A percentile compares a stretch with the other conserved stretches of the same genome.
Evolutionary conservation across 1,140 invertebrate species (phyloP).

Genomic region (Anastrepha obliqua): DNA sequence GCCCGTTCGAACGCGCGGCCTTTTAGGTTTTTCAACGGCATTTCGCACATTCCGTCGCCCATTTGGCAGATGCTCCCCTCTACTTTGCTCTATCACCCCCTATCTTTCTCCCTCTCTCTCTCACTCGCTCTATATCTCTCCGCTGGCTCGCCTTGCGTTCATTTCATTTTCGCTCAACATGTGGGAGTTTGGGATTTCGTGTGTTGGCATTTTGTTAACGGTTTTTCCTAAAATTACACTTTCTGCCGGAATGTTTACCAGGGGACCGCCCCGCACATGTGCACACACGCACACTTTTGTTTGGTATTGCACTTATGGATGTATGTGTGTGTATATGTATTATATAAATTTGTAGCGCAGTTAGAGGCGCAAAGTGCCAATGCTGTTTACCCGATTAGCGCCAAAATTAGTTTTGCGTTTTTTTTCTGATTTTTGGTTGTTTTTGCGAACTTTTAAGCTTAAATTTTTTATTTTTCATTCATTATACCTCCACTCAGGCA

Average conservation of each 20-base stretch:
- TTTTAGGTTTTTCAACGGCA: conserved; percentile 14
- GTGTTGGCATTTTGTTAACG: conserved; percentile 52
- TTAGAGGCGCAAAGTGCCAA: conserved; percentile 42
- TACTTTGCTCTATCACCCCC: background rate
- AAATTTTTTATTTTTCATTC: conserved; percentile 41
- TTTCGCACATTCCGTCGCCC: conserved; percentile 3
- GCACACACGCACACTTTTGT: background rate
- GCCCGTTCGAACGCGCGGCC: background rate
- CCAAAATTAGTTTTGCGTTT: conserved; percentile 40
- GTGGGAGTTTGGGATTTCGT: conserved; percentile 51
- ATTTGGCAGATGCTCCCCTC: background rate
- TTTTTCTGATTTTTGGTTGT: background rate
- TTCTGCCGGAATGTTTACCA: conserved; percentile 44
- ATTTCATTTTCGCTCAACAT: conserved; percentile 41
- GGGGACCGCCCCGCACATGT: background rate
- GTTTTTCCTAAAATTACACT: conserved; percentile 51
- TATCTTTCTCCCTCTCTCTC: background rate
- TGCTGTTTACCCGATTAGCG: conserved; percentile 45
- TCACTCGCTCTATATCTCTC: background rate
- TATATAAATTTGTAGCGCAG: background rate
- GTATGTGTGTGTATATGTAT: background rate
- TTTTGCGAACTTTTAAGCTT: background rate
- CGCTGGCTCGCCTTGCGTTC: conserved; percentile 10
- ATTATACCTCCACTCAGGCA: background rate
- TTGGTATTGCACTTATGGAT: background rate